Evolutionary conservation across 1,140 invertebrate genomes (phyloP).

Genomic region (Nasonia giraulti): DNA sequence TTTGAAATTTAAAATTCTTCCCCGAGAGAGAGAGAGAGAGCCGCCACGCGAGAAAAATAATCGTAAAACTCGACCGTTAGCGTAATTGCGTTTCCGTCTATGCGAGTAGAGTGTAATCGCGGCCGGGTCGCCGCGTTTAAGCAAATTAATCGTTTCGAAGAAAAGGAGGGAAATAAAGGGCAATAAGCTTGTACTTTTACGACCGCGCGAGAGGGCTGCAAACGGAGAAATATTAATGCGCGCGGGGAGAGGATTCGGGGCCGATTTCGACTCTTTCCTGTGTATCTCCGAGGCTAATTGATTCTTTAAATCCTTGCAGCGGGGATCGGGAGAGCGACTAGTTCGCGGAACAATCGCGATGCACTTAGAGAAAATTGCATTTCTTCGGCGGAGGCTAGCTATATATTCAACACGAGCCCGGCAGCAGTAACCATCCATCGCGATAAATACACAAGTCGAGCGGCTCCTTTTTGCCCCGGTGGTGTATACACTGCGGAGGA

Average conservation of each 20-base stretch:
- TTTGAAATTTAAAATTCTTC: not conserved
- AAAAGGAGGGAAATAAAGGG: not conserved
- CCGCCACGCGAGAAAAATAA: not conserved
- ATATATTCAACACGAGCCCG: not conserved
- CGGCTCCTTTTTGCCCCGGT: not conserved
- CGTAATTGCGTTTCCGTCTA: not conserved
- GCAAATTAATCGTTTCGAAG: constrained; percentile 10
- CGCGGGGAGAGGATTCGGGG: not conserved
- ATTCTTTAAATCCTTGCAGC: not conserved
- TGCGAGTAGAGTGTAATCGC: not conserved
- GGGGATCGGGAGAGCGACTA: not conserved
- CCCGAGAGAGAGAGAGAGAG: too few species aligned
- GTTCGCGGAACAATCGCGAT: constrained; percentile 1
- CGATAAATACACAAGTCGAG: constrained; percentile 4
- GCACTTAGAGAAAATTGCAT: constrained; percentile 5
- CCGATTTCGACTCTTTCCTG: not conserved
- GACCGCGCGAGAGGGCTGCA: not conserved
- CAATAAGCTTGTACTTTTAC: not conserved
- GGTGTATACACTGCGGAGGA: not conserved
- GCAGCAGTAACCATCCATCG: not conserved
- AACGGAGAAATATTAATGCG: not conserved
- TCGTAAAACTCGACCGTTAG: not conserved
- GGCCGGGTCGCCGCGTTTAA: not conserved
- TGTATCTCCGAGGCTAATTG: too few species aligned
- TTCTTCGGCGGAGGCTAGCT: not conserved